Percentiles rank a stretch among this genome's conserved stretches.
Conservation (phyloP, 2,888 invertebrate species). For the Hololepta plana region DNA sequence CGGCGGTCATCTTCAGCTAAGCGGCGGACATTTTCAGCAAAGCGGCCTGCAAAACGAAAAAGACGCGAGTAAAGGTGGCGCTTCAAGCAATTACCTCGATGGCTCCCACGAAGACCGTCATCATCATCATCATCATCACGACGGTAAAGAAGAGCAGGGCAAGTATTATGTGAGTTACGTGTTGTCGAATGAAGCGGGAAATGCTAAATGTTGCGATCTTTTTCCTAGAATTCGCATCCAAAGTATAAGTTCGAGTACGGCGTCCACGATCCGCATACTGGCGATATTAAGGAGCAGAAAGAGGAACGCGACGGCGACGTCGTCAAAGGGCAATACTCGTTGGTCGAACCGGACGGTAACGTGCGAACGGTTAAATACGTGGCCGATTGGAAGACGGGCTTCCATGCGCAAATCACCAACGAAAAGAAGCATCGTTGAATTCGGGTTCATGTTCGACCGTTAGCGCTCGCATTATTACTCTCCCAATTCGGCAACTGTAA, state of each 20-base stretch:
- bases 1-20: no score
- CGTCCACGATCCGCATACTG: constrained; percentile 56
- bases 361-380: constrained; percentile 57
- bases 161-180: constrained; percentile 10
- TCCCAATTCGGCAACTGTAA: no score
- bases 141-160: constrained; percentile 6
- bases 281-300: constrained; percentile 54
- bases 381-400: constrained; percentile 63
- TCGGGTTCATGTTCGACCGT: no score
- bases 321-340: constrained; percentile 39
- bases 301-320: constrained; percentile 57
- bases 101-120: no score
- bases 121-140: constrained; percentile 3
- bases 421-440: constrained; percentile 15
- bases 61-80: no score
- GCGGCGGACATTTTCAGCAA: no score
- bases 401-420: constrained; percentile 55
- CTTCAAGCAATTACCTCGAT: no score
- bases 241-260: constrained; percentile 55
- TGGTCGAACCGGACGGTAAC: constrained; percentile 53
- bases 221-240: constrained; percentile 43
- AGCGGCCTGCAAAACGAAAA: no score
- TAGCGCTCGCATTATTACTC: no score
- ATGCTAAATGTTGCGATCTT: constrained; percentile 5
- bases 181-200: not conserved